Evolutionary conservation across 2,888 invertebrate genomes (phyloP), one percentile per base, ranked within the genome.

Genomic region (Luperina nickerlii): DNA sequence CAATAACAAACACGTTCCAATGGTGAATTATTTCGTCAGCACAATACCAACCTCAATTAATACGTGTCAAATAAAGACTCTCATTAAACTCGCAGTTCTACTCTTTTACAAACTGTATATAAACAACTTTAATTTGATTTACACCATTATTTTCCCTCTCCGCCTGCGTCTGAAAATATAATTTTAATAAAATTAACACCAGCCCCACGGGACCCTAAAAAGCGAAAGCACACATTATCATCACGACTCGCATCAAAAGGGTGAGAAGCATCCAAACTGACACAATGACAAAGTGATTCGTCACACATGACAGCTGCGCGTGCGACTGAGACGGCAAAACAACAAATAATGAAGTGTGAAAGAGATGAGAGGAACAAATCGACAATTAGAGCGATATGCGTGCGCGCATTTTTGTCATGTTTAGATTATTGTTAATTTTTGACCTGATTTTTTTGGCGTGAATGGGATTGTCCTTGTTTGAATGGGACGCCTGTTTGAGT

Each of bases 211-310:
- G 81, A 81, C 85, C 87, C 87, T 87, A 89, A 89, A 88, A 90
- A 89, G 82, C 74, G 78, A 82, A 88, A 82, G 89, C 85, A 82
- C 80, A 78, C 80, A 85, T 89, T 85, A 90, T 90, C 86, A 88
- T 87, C 89, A 87, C 86, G 85, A 85, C 86, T 88, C 68, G 63
- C 74, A 83, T 86, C 86, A 90, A 95, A 95, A 94, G 96, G 96
- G 96, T 96, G 96, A 95, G 94, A 95, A 96, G 95, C 96, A 94
- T 93, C 95, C 94, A 94, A 91, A 94, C 85, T 95, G 96, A 95
- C 96, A 96, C 93, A 95, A 94, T 95, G 95, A 96, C 96, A 96
- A 94, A 96, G 94, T 96, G 95, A 96, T 96, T 96, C 96, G 96
- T 96, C 96, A 96, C 92, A 87, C 87, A 88, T 94, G 96, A 96